Evolutionary conservation across 2,888 invertebrate species (phyloP), one percentile per base, ranked within the genome.

Genomic region (Sarcophaga variegata): DNA sequence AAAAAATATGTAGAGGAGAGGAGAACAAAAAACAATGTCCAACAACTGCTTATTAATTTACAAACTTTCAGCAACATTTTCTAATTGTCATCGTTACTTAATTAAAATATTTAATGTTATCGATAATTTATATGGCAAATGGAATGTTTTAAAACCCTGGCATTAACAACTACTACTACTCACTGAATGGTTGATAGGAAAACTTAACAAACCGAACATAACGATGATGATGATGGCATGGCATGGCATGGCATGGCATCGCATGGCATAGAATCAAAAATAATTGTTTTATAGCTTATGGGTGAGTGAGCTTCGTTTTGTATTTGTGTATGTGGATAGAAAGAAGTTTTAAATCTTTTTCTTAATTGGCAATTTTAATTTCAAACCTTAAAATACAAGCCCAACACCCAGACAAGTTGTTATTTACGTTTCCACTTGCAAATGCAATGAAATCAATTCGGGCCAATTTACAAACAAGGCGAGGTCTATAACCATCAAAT

Each of bases 361-460:
- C 37, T 72, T 66, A 72, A 62, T 72, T 49, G 66, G 10, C 72
- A 78, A 37, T 77, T 71, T 71, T 22, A 76, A 66, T 77, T 64
- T 45, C 12, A 14, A 37, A 54, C 63, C 37, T 70, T 14, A 45
- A 49, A 22, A 14, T 60, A 47, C 22, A 72, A 72, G 66, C 60
- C 64, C 22, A 22, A 22, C 22, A 22, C 22, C 22, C 22, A 22
- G 22, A 22, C 22, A 22, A 22, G 1, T 22, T 22, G 22, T 22
- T 22, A 22, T 22, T 22, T 22, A 22, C 22, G 22, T 22, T 22
- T 1, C 22, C 22, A 22, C 22, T 22, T 22, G 1, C 22, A 22
- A 22, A 22, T 22, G 22, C 37, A 37, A 37, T 25, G 25, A 70
- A 70, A 69, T 11, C n/a, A 49, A 47, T 54, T 54, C 54, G 12